These are phyloP conservation scores for Tenrec ecaudatus DNA, from an alignment of 2,113 vertebrate species.

Conservation along the genomic window DNA sequence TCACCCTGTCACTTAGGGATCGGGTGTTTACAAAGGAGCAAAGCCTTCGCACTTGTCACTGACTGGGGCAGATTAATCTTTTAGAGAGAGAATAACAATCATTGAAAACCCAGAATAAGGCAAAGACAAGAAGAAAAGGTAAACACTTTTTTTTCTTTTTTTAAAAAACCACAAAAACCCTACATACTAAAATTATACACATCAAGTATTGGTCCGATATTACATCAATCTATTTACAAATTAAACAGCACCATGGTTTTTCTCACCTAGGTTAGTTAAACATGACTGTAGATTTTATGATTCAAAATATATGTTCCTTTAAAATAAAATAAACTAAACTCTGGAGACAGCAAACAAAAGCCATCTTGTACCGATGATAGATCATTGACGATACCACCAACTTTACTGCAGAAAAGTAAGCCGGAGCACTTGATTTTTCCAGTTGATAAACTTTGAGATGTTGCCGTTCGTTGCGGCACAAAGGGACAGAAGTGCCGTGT, in stretches of 20 bases:
- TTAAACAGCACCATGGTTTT: constrained; percentile 81
- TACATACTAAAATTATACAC: constrained; percentile 83
- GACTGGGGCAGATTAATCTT: neutral
- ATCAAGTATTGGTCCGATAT: constrained; percentile 82
- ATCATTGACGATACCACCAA: constrained; percentile 42
- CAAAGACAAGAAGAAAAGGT: constrained; percentile 79
- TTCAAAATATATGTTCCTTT: constrained; percentile 74
- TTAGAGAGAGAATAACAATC: constrained; percentile 26
- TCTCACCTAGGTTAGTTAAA: constrained; percentile 75
- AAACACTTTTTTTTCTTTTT: constrained; percentile 61
- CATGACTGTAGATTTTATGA: constrained; percentile 70
- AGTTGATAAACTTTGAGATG: constrained; percentile 53
- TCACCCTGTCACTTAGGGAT: constrained; percentile 38
- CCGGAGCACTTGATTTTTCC: constrained; percentile 38
- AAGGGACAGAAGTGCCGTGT: neutral
- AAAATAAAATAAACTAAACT: constrained; percentile 77
- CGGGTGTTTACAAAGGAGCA: constrained; percentile 19
- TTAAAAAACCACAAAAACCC: constrained; percentile 77
- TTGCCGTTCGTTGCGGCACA: constrained; percentile 19
- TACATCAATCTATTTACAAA: constrained; percentile 76
- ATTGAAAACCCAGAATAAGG: constrained; percentile 68
- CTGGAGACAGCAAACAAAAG: constrained; percentile 65
- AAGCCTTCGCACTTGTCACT: constrained; percentile 1
- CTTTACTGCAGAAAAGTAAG: constrained; percentile 61
- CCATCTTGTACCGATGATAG: constrained; percentile 51